A percentile compares a stretch with the other conserved stretches of the same genome.
Evolutionary conservation across 2,797 vertebrate genomes (phyloP).

Genomic region (Phataginus tricuspis): DNA sequence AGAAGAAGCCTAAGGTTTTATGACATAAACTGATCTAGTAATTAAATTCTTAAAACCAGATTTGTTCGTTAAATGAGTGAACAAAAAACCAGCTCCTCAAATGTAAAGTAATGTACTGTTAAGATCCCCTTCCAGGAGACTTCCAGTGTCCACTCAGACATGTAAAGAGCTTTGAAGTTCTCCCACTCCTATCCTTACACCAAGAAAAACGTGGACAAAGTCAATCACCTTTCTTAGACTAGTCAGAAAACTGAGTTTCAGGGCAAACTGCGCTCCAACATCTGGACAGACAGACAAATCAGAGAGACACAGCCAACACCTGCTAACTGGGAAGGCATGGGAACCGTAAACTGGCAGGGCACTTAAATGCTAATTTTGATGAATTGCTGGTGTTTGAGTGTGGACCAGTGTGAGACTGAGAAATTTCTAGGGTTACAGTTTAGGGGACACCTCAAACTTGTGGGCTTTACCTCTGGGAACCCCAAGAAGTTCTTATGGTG

Average conservation of each 20-base stretch:
- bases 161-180: background rate
- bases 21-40: background rate
- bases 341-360: background rate
- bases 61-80: background rate
- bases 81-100: background rate
- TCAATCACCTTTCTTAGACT: background rate
- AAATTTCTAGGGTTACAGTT: background rate
- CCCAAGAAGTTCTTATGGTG: background rate
- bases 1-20: background rate
- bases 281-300: background rate
- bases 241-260: background rate
- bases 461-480: background rate
- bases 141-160: background rate
- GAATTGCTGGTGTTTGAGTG: background rate
- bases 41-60: background rate
- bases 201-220: background rate
- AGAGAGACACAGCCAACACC: background rate
- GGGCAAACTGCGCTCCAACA: background rate
- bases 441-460: background rate
- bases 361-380: background rate
- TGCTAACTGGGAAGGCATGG: background rate
- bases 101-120: background rate
- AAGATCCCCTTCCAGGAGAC: background rate
- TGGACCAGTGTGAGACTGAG: background rate
- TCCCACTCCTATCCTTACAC: background rate